Conservation (phyloP, 2,888 invertebrate species). For the Isoperla grammatica region DNA sequence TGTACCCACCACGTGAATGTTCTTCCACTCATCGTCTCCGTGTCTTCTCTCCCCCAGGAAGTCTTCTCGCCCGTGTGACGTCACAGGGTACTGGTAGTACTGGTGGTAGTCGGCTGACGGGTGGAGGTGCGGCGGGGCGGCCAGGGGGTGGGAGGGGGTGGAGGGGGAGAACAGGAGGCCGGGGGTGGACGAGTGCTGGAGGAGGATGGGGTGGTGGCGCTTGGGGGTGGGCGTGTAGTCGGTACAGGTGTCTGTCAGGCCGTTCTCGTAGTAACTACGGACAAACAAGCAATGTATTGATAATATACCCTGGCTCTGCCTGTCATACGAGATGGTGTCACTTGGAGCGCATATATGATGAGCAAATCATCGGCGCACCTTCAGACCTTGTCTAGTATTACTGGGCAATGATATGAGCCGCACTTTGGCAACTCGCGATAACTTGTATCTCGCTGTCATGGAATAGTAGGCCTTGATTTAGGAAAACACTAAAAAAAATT, state of each 20-base stretch:
- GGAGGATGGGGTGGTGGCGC: constrained; percentile 29
- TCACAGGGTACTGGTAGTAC: constrained; percentile 41
- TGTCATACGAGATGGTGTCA: too few species aligned
- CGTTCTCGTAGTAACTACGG: constrained; percentile 42
- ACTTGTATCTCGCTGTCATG: neutral
- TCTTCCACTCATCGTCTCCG: constrained; percentile 92
- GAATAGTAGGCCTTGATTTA: too few species aligned
- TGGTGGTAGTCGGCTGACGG: constrained; percentile 31
- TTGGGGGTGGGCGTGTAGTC: constrained; percentile 27
- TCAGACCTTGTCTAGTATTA: too few species aligned
- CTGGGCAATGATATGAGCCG: neutral
- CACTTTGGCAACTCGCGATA: neutral
- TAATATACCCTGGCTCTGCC: too few species aligned
- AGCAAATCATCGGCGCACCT: too few species aligned
- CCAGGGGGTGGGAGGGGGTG: constrained; percentile 38
- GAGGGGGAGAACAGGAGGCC: constrained; percentile 40
- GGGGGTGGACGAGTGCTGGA: constrained; percentile 27
- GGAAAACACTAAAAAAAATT: too few species aligned
- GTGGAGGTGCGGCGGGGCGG: constrained; percentile 38
- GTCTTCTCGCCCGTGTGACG: constrained; percentile 34
- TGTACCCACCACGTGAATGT: constrained; percentile 64
- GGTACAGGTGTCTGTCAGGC: constrained; percentile 25
- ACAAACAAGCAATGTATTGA: too few species aligned
- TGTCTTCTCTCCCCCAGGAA: constrained; percentile 41
- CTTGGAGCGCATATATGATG: too few species aligned